These are phyloP conservation scores for Thysanoteuthis rhombus DNA, from an alignment of 2,888 invertebrate species.

Conservation along the genomic window DNA sequence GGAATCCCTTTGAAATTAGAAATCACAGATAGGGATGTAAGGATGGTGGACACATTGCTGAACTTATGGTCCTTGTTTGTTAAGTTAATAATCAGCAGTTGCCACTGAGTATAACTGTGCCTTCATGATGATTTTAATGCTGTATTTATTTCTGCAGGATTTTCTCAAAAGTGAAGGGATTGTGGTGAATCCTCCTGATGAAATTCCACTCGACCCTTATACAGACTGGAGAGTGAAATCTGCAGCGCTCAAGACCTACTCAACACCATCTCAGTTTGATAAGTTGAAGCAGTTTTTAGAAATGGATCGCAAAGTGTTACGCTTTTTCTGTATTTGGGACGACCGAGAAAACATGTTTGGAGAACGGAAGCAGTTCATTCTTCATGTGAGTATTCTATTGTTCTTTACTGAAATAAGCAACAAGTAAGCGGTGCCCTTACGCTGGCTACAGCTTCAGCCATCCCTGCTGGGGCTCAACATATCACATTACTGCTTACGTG, in stretches of 20 bases:
- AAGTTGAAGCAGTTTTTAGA: constrained; percentile 78
- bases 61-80: too few species aligned
- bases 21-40: too few species aligned
- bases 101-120: not conserved
- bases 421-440: too few species aligned
- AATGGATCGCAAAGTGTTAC: constrained; percentile 81
- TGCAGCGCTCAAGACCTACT: constrained; percentile 59
- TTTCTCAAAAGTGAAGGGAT: constrained; percentile 86
- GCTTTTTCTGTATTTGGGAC: constrained; percentile 71
- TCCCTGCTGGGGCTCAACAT: too few species aligned
- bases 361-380: constrained; percentile 72
- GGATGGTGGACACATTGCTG: too few species aligned
- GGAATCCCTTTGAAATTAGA: too few species aligned
- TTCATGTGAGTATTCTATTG: constrained; percentile 70
- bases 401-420: too few species aligned
- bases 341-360: constrained; percentile 69
- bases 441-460: too few species aligned
- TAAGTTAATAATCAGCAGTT: too few species aligned
- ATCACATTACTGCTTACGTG: too few species aligned
- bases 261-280: constrained; percentile 70
- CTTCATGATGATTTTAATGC: not conserved
- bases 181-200: constrained; percentile 77
- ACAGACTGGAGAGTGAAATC: constrained; percentile 61
- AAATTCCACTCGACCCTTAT: constrained; percentile 79
- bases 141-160: constrained; percentile 71